Evolutionary conservation across 2,113 vertebrate species (phyloP), one percentile per base, ranked within the genome.

Genomic region (Sciurus niger): DNA sequence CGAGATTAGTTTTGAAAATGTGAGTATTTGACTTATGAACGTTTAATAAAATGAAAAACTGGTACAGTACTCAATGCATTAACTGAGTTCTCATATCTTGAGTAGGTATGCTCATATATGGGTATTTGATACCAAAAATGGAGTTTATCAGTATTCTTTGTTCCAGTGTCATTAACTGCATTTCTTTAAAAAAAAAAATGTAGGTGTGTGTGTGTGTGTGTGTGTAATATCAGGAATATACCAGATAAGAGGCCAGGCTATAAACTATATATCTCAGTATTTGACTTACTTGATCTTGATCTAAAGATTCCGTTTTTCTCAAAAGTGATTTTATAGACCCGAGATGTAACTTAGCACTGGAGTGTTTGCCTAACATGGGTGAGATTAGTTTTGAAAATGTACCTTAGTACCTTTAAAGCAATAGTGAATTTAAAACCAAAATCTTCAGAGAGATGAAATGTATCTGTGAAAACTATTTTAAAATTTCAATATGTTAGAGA

Each of bases 1-100:
- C 30, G 96, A 98, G 46, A 98, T 98, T 76, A 97, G n/a, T 96
- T 95, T 94, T 94, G 95, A 97, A 95, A 90, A 95, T 77, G 99
- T 99, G 97, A 94, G 98, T 98, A 95, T 80, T 73, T 80, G 51
- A 84, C 58, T 80, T 93, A 18, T 80, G 53, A 97, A 77, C 13
- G 53, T 67, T 18, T 94, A 60, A 70, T 74, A 76, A 89, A 82
- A 77, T 90, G 34, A 67, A 76, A 80, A 96, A n/a, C 10, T 90
- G 34, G 46, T 72, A n/a, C 88, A 48, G 18, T 84, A 55, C 11
- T 83, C 22, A 76, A 53, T 88, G 30, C 13, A 68, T 43, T 96
- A 60, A 48, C 76, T 70, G n/a, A 83, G 4, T n/a, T 79, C 55
- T 96, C 46, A 25, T 25, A 55, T 83, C 20, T 84, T 94, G 30